phyloP scores from a whole-genome alignment of 2,113 vertebrate species.

The Entosphenus tridentatus region DNA sequence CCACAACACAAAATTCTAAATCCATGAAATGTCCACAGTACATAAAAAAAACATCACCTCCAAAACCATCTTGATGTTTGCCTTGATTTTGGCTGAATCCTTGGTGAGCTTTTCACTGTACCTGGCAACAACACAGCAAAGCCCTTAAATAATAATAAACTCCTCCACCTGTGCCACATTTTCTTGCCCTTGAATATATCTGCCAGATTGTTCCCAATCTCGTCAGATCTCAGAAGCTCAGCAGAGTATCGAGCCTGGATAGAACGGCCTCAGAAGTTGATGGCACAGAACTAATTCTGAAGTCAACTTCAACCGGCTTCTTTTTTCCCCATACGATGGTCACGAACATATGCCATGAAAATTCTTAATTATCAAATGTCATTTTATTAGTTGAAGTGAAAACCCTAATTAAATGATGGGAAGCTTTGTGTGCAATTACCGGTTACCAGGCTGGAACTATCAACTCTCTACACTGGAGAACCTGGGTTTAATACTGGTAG shows the following conservation, averaged over 20 bases:
- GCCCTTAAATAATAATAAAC: not conserved
- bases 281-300: no score
- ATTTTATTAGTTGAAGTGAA: no score
- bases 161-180: not conserved
- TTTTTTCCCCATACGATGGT: no score
- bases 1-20: not conserved
- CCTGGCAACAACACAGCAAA: constrained; percentile 20
- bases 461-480: no score
- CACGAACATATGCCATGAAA: no score
- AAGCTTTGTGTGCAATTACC: no score
- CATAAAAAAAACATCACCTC: constrained; percentile 26
- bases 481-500: no score
- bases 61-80: constrained; percentile 53
- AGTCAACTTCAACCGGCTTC: no score
- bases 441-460: no score
- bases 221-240: not conserved
- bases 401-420: no score
- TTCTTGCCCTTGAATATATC: not conserved
- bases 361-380: no score
- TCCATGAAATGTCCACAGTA: not conserved
- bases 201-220: no score
- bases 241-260: not conserved
- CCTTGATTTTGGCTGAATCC: constrained; percentile 59
- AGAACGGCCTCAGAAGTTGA: not conserved
- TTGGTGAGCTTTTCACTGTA: constrained; percentile 40